Evolutionary conservation across 2,888 invertebrate genomes (phyloP), one percentile per base, ranked within the genome.

Genomic region (Phengaris arion): DNA sequence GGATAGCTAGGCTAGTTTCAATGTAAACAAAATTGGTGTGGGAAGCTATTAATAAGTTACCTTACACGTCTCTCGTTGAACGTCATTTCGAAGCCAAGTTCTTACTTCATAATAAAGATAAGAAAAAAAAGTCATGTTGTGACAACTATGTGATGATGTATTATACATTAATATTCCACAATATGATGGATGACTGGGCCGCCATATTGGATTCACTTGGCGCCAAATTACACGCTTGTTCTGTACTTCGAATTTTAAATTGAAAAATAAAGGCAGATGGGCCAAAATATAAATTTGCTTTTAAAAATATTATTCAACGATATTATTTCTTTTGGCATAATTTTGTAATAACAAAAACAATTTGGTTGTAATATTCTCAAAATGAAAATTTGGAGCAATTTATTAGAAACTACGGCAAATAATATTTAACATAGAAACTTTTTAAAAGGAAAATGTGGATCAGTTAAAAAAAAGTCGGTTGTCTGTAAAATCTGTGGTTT

Each of bases 181-280:
- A 22, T 59, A 9, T 64, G 64, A 64, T 64, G 35, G 64, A 64
- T 64, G 64, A 45, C 64, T 64, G 35, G 12, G 64, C 12, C 64
- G 64, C 64, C 64, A 64, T 64, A 45, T 64, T 64, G 64, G 64
- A 64, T 64, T 64, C 13, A 45, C 64, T 64, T 64, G 64, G 64
- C 64, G 64, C 64, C 64, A 64, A 64, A 45, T 64, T 64, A 35
- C 35, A 64, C 13, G 35, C 35, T 35, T 7, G 35, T 22, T 59
- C 8, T 52, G 52, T 8, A 12, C 12, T 64, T 64, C 22, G 59
- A 22, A 64, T 22, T 64, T 64, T 64, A 1, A 10, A 10, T 52
- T 12, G 35, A 64, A 64, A 45, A 64, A 64, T 5, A 12, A 35
- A 45, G 45, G 3, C 12, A 15, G 35, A 0, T 35, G 35, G 35